phyloP scores from a whole-genome alignment of 1,140 invertebrate genomes.

The Diuraphis noxia region DNA sequence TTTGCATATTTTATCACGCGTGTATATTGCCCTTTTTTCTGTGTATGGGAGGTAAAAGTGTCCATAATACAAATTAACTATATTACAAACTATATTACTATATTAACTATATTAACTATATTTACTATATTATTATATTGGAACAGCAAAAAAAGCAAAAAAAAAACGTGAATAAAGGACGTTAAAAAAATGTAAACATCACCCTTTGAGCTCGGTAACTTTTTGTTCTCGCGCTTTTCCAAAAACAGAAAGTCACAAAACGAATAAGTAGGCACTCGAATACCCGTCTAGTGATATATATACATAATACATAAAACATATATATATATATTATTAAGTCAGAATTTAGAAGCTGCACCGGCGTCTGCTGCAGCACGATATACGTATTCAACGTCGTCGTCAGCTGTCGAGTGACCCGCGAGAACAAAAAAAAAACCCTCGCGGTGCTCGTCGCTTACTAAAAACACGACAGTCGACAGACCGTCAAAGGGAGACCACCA shows the following conservation, averaged over 20 bases:
- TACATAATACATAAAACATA: no score
- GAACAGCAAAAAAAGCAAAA: background rate
- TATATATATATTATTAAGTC: background rate
- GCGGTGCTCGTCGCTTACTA: background rate
- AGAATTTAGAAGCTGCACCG: background rate
- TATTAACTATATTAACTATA: no score
- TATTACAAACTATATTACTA: background rate
- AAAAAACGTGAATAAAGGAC: background rate
- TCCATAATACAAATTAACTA: background rate
- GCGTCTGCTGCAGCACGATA: background rate
- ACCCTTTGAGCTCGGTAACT: background rate
- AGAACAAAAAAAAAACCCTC: conserved; percentile 27
- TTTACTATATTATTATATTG: background rate
- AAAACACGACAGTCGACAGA: background rate
- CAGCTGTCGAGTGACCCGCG: conserved; percentile 34
- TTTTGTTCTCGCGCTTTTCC: conserved; percentile 3
- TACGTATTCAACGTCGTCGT: background rate
- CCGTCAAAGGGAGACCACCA: background rate
- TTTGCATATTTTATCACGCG: background rate
- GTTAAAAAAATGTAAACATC: background rate
- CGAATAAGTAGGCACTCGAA: background rate
- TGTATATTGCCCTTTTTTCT: background rate
- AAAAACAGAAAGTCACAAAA: conserved; percentile 35
- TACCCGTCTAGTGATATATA: background rate
- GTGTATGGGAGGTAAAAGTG: background rate